Percentiles rank a stretch among this genome's conserved stretches.
Conservation (phyloP, 2,888 invertebrate species). For the Dysmachus trigonus region DNA sequence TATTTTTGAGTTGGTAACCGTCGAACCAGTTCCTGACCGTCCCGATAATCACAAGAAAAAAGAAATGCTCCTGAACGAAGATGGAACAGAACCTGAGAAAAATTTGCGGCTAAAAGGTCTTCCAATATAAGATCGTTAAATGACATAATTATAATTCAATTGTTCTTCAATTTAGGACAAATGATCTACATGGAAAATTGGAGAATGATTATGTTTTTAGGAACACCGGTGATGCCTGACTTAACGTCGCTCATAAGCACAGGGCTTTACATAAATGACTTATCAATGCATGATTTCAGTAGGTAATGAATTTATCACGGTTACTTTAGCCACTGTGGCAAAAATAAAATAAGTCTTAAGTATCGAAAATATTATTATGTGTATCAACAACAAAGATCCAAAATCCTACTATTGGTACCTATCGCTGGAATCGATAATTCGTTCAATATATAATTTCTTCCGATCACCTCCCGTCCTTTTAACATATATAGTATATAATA, state of each 20-base stretch:
- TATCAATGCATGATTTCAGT: constrained; percentile 99
- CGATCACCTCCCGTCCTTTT: too few species aligned
- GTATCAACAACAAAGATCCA: not conserved
- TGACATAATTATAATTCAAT: not conserved
- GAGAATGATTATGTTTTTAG: constrained; percentile 97
- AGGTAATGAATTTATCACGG: constrained; percentile 68
- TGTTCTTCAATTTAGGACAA: constrained; percentile 73
- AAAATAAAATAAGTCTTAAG: not conserved
- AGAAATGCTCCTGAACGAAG: constrained; percentile 67
- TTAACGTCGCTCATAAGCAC: constrained; percentile 90
- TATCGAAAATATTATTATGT: too few species aligned
- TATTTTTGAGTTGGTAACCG: constrained; percentile 93
- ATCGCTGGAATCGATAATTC: too few species aligned
- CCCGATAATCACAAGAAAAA: constrained; percentile 68
- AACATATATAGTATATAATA: too few species aligned
- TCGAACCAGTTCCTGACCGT: constrained; percentile 82
- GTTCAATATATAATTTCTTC: too few species aligned
- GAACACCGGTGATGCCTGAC: constrained; percentile 96
- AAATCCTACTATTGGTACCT: not conserved
- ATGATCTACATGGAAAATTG: constrained; percentile 99
- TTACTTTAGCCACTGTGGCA: not conserved
- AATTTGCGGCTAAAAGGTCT: constrained; percentile 82
- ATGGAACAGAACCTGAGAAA: constrained; percentile 76
- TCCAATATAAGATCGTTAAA: not conserved
- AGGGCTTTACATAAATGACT: constrained; percentile 95